Evolutionary conservation across 2,888 invertebrate genomes (phyloP), one percentile per base, ranked within the genome.

Genomic region (Drosophila pseudotalamancana): DNA sequence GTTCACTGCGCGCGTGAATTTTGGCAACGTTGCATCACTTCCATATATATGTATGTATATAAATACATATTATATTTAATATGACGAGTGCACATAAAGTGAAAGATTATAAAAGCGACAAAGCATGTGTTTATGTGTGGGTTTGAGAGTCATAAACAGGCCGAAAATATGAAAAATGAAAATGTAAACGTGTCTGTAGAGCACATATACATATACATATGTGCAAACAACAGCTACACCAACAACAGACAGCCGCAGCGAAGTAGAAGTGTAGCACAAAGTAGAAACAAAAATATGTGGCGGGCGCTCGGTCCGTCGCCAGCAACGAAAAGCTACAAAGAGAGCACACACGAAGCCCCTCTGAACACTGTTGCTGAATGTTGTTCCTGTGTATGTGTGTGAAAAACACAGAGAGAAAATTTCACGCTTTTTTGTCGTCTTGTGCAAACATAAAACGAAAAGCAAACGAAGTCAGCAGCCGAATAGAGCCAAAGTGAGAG

Each of bases 161-260:
- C 65, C 72, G 72, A 85, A 81, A 80, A 81, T 82, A 87, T 87
- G 87, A 82, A 82, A 87, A 84, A 81, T 87, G 87, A 81, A 83
- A 83, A 83, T 83, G 82, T 76, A 82, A 87, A 87, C 82, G 82
- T 87, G 87, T 81, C 87, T 77, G 72, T 81, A 82, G 77, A 80
- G 83, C 84, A 80, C 61, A 56, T 69, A 69, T 57, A 56, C 66
- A 69, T 57, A 51, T 43, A 76, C 43, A 51, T n/a, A 55, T 31
- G 32, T 27, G 45, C 34, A 25, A 18, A 56, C 31, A 42, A 48
- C 43, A 35, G 19, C 27, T 32, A 49, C 19, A 40, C 60, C 56
- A 54, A 27, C 66, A 72, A 50, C 37, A 67, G 12, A n/a, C 48
- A 56, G 48, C 25, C 43, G 42, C 74, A 65, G 51, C 74, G 60